phyloP scores from a whole-genome alignment of 2,888 invertebrate genomes.

The Piscicola geometra region DNA sequence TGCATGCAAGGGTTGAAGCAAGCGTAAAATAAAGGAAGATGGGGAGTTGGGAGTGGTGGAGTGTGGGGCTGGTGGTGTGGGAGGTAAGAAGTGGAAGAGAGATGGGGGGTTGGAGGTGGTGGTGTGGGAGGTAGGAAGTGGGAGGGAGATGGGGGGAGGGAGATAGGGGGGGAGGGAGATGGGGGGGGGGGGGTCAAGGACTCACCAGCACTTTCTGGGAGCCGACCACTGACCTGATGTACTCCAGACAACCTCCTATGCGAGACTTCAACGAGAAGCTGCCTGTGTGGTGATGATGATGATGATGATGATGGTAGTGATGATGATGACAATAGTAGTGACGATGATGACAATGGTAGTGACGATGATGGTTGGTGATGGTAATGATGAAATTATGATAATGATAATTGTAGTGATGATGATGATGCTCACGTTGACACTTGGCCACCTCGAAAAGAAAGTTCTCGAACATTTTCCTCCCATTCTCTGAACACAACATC shows the following conservation, averaged over 20 bases:
- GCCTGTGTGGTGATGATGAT: constrained; percentile 56
- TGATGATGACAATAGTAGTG: neutral
- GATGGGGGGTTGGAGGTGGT: no score
- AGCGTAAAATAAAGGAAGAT: no score
- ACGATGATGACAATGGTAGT: neutral
- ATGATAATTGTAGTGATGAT: neutral
- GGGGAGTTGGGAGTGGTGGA: no score
- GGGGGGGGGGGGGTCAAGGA: constrained; percentile 44
- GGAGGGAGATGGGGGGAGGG: no score
- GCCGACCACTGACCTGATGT: constrained; percentile 82
- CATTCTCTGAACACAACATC: constrained; percentile 61
- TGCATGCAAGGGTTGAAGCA: constrained; percentile 53
- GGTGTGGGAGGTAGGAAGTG: no score
- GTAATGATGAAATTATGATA: neutral
- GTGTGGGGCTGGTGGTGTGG: no score
- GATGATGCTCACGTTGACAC: constrained; percentile 57
- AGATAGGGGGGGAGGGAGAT: no score
- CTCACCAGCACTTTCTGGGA: constrained; percentile 85
- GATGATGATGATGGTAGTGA: neutral
- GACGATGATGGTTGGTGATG: neutral
- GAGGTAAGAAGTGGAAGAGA: no score
- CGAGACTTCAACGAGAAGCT: constrained; percentile 81
- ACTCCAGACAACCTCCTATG: constrained; percentile 82
- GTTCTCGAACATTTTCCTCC: constrained; percentile 84
- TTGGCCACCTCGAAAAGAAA: constrained; percentile 88